These are phyloP conservation scores for Chloroceryle amazona DNA, from an alignment of 2,797 vertebrate species.

Conservation along the genomic window DNA sequence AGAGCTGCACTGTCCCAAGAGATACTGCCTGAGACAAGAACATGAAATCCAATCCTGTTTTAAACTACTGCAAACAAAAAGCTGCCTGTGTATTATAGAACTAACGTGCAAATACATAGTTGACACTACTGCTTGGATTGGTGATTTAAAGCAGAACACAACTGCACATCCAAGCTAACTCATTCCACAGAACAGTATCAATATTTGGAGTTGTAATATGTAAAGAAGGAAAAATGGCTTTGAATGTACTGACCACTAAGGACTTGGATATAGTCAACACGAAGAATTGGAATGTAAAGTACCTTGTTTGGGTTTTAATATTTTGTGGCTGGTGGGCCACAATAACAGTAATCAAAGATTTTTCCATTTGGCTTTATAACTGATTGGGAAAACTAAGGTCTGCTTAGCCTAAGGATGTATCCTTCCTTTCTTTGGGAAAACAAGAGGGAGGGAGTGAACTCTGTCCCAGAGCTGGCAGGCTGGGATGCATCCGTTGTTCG, in stretches of 20 bases:
- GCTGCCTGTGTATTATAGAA: fast-evolving
- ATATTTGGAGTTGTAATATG: neutral
- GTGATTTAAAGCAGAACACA: neutral
- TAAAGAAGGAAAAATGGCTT: neutral
- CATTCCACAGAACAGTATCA: neutral
- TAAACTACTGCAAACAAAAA: conserved; percentile 1
- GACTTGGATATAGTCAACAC: neutral
- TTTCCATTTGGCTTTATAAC: neutral
- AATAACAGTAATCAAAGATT: neutral
- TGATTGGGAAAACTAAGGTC: neutral
- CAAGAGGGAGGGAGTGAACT: neutral
- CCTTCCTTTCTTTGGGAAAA: neutral
- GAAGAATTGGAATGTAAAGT: neutral
- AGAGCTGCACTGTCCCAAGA: neutral
- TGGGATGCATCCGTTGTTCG: fast-evolving
- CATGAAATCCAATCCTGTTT: neutral
- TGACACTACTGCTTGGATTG: neutral
- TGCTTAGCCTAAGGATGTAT: neutral
- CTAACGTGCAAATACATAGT: neutral
- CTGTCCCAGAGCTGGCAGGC: neutral
- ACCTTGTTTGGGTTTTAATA: neutral
- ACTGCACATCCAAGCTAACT: neutral
- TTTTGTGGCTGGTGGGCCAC: fast-evolving
- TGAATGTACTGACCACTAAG: neutral
- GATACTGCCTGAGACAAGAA: neutral